A percentile compares a stretch with the other conserved stretches of the same genome.
Conservation (phyloP, 2,797 vertebrate genomes). For the Prunella strophiata region DNA sequence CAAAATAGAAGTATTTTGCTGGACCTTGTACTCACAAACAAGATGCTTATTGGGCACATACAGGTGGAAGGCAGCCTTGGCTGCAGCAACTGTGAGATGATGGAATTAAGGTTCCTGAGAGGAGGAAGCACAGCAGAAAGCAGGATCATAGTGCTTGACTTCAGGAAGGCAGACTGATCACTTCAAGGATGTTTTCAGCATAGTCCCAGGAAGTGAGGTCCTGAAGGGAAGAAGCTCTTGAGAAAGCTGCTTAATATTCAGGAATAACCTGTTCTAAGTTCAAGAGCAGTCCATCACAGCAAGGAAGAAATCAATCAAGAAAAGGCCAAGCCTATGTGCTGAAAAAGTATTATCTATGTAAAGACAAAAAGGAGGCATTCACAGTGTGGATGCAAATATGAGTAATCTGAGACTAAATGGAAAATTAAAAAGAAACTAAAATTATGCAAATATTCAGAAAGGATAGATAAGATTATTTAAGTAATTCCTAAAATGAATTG, state of each 20-base stretch:
- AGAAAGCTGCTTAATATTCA: not conserved
- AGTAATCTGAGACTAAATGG: not conserved
- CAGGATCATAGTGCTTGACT: not conserved
- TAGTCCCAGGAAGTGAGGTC: not conserved
- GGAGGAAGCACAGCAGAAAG: not conserved
- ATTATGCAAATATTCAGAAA: not conserved
- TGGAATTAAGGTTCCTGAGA: not conserved
- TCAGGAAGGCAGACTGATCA: not conserved
- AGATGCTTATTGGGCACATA: accelerated
- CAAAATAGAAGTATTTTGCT: not conserved
- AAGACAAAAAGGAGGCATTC: not conserved
- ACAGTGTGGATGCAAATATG: not conserved
- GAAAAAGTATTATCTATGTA: not conserved
- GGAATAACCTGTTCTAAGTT: not conserved
- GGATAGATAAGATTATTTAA: not conserved
- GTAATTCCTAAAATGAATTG: not conserved
- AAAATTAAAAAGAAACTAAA: not conserved
- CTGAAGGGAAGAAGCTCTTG: accelerated
- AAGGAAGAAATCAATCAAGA: not conserved
- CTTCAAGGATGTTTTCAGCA: not conserved
- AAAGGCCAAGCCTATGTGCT: not conserved
- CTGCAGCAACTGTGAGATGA: not conserved
- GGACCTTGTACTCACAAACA: not conserved
- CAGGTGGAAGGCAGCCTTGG: not conserved
- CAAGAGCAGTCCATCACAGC: not conserved